Evolutionary conservation across 2,888 invertebrate genomes (phyloP), one percentile per base, ranked within the genome.

Genomic region (Chymomyza amoena): DNA sequence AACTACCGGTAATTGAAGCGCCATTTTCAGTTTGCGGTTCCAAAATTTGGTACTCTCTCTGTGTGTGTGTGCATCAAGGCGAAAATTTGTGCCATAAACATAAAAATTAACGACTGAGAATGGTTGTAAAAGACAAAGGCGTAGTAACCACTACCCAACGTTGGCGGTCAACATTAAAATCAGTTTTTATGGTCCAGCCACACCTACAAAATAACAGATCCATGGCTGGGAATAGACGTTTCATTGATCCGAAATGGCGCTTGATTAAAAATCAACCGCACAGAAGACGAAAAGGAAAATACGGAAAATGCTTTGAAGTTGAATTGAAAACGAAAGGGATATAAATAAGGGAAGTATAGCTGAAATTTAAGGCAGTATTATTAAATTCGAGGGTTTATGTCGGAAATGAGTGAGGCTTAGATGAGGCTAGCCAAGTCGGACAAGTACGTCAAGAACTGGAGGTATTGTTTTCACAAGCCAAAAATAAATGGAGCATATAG

Each of bases 91-190:
- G 85, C 84, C 78, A 89, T 88, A 88, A 88, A 88, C 88, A 89
- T 90, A 89, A 90, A 90, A 90, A 86, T 90, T 90, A 90, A 90
- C 81, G 89, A 85, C 87, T 81, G 84, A 77, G 76, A 84, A 87
- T 86, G 86, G 85, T 83, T 89, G 85, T 90, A 85, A 90, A 90
- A 84, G 89, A 85, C 89, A 89, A 87, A 85, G 57, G 57, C 57
- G 25, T 4, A 63, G 32, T 32, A 32, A 66, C 60, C 45, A 60
- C 60, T 7, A 15, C 64, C 67, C 68, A 75, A 68, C 76, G 78
- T 66, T n/a, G 71, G 61, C 69, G 81, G 77, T 72, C 81, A 77
- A 63, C 86, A 90, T 89, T 88, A 89, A 89, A 89, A 89, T 88
- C 90, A 80, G 89, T 82, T 90, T 90, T 90, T 87, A 89, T 79